Evolutionary conservation across 1,140 invertebrate species (phyloP), one percentile per base, ranked within the genome.

Genomic region (Leptinotarsa lineolata): DNA sequence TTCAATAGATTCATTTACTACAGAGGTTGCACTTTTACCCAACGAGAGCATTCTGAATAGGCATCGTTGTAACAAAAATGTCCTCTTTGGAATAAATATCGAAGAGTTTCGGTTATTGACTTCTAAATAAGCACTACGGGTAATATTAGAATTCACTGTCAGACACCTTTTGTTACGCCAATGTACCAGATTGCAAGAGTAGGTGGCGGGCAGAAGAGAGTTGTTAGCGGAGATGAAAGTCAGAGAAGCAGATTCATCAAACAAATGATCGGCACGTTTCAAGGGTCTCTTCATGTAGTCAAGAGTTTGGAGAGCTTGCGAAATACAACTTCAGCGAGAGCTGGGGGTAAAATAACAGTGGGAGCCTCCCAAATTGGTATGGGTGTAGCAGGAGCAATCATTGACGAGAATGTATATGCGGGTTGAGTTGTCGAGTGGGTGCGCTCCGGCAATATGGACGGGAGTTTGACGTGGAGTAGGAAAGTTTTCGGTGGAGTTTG

Each of bases 181-280:
- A 54, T 54, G 48, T 15, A 54, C 4, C 15, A 18, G 48, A 54
- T 54, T 54, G 48, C 48, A 54, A n/a, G 48, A 54, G n/a, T 5
- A 54, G 48, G 16, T 54, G 48, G 64, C 22, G n/a, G n/a, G 15
- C 30, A 30, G 30, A 72, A 68, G 65, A 65, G 70, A 75, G 71
- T 69, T 76, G 72, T 70, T 74, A 74, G 58, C 64, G 66, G 64
- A 44, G 70, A 76, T 74, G 72, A 78, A 78, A 78, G 77, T 76
- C 77, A 78, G 71, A 39, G 68, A 70, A 72, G 70, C 71, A 73
- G 72, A 79, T 79, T 79, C 75, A 76, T 79, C 77, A 79, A 79
- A 79, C 77, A 79, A 79, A 79, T 77, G 77, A 79, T 79, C 76
- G 77, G 76, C 77, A 79, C 77, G 77, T 79, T 79, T 79, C 73